These are phyloP conservation scores for Rhamnusium bicolor DNA, from an alignment of 2,888 invertebrate genomes.

Conservation along the genomic window DNA sequence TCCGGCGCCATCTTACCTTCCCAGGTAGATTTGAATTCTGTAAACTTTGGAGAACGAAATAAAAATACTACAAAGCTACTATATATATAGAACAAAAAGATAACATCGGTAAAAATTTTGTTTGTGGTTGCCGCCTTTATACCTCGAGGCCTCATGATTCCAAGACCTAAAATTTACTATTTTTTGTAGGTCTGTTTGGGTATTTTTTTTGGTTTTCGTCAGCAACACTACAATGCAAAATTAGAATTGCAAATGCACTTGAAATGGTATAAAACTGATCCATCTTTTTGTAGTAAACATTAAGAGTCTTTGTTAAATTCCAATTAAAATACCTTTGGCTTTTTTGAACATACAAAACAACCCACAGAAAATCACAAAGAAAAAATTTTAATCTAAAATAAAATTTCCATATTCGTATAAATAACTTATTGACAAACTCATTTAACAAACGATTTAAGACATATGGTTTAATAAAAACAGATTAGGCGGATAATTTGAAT, in stretches of 20 bases:
- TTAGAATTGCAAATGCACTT: conserved; percentile 52
- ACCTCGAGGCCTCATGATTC: conserved; percentile 18
- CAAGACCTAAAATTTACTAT: conserved; percentile 42
- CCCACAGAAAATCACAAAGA: background rate
- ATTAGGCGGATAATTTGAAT: conserved; percentile 22
- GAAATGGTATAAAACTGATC: conserved; percentile 47
- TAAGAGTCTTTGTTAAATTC: conserved; percentile 36
- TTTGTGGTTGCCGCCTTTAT: conserved; percentile 40
- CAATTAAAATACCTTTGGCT: conserved; percentile 34
- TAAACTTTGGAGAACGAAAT: conserved; percentile 15
- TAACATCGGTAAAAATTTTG: conserved; percentile 37
- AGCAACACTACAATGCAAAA: conserved; percentile 37
- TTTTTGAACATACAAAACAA: conserved; percentile 7
- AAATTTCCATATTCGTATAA: conserved; percentile 26
- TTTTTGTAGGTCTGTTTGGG: conserved; percentile 44
- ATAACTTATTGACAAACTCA: background rate
- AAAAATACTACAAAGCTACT: conserved; percentile 37
- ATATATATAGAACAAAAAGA: conserved; percentile 42
- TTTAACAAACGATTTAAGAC: background rate
- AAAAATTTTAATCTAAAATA: background rate
- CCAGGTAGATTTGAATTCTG: conserved; percentile 12
- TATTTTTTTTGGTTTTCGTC: conserved; percentile 40
- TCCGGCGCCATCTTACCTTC: conserved; percentile 4
- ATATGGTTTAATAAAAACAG: conserved; percentile 14
- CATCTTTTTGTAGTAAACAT: conserved; percentile 37